Evolutionary conservation across 2,797 vertebrate species (phyloP).

Genomic region (Enteromius argenteus): DNA sequence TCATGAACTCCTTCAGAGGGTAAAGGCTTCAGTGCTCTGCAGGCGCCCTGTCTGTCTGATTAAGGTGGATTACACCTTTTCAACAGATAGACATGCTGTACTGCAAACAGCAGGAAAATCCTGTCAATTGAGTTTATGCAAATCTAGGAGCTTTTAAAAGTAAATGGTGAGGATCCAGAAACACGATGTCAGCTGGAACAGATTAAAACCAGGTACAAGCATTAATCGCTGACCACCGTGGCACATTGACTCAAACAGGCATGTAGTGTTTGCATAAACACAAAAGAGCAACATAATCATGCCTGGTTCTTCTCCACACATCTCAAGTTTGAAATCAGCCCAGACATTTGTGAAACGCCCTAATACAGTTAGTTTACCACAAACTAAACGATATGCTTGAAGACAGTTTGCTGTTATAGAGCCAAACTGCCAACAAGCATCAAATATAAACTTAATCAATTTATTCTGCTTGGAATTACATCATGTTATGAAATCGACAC

Average conservation of each 20-base stretch:
- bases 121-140: constrained; percentile 20
- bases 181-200: not conserved
- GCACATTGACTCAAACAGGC: not conserved
- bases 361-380: not conserved
- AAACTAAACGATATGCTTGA: not conserved
- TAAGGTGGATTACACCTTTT: constrained; percentile 18
- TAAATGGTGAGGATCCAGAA: not conserved
- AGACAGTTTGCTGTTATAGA: not conserved
- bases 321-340: constrained; percentile 9
- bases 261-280: constrained; percentile 1
- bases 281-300: not conserved
- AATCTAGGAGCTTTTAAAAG: not conserved
- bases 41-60: not conserved
- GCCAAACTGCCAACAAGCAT: constrained; percentile 3
- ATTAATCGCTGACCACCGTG: not conserved
- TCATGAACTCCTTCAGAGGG: not conserved
- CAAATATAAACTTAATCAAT: not conserved
- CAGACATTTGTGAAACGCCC: constrained; percentile 3
- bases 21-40: not conserved
- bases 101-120: constrained; percentile 3
- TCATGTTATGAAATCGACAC: not conserved
- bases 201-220: not conserved
- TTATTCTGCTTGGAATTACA: not conserved
- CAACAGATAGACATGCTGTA: not conserved
- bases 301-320: not conserved